Conservation (phyloP, 2,113 vertebrate species). For the Platichthys flesus region DNA sequence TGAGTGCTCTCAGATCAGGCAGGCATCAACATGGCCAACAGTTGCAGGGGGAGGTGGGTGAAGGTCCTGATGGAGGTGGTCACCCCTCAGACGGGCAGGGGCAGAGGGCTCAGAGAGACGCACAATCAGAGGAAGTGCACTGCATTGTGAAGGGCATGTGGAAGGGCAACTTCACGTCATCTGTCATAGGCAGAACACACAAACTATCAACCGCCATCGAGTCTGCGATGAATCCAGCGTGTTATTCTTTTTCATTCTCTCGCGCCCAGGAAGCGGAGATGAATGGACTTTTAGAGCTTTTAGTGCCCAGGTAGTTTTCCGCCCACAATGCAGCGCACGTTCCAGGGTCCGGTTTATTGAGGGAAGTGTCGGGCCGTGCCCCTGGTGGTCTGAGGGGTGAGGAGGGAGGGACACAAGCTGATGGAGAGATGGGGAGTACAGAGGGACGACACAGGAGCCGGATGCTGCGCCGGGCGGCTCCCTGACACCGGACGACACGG, state of each 20-base stretch:
- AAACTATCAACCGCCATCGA: slow-evolving; percentile 22
- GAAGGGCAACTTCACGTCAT: slow-evolving; percentile 77
- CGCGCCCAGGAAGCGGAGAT: slow-evolving; percentile 36
- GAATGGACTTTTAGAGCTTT: slow-evolving; percentile 35
- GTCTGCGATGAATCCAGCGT: slow-evolving; percentile 32
- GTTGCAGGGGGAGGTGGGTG: slow-evolving; percentile 79
- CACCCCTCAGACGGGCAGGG: slow-evolving; percentile 91
- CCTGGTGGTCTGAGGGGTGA: slow-evolving; percentile 91
- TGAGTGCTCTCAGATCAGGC: slow-evolving; percentile 79
- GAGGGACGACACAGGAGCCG: slow-evolving; percentile 75
- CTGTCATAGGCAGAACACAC: slow-evolving; percentile 39
- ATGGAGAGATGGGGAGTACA: slow-evolving; percentile 87
- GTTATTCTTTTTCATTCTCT: slow-evolving; percentile 27
- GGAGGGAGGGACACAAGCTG: slow-evolving; percentile 90
- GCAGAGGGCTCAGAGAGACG: slow-evolving; percentile 67
- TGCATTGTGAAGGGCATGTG: slow-evolving; percentile 84
- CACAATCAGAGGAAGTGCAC: slow-evolving; percentile 83
- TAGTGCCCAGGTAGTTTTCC: slow-evolving; percentile 85
- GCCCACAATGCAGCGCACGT: slow-evolving; percentile 90
- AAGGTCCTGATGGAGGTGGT: slow-evolving; percentile 90
- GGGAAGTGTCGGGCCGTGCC: slow-evolving; percentile 54
- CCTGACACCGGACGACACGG: slow-evolving; percentile 67
- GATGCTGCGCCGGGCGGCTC: slow-evolving; percentile 56
- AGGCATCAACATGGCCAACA: slow-evolving; percentile 98
- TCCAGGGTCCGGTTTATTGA: slow-evolving; percentile 70